Percentiles rank a stretch among this genome's conserved stretches.
Evolutionary conservation across 1,140 invertebrate species (phyloP).

Genomic region (Diuraphis noxia): DNA sequence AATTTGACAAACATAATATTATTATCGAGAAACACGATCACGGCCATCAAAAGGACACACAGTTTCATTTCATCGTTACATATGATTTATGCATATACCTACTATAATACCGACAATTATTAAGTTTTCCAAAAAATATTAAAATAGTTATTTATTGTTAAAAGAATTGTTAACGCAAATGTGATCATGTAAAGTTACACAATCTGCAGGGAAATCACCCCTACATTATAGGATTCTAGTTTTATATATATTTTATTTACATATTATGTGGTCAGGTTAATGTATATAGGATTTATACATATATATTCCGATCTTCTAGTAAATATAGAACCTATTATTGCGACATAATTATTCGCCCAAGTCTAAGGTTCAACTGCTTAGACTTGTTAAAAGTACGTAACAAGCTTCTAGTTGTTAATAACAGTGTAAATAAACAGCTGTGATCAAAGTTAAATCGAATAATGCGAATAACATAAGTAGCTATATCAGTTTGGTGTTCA

Average conservation of each 20-base stretch:
- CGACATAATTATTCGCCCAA: background rate
- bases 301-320: background rate
- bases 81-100: background rate
- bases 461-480: background rate
- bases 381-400: background rate
- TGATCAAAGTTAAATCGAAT: background rate
- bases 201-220: background rate
- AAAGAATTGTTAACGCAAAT: background rate
- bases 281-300: no score
- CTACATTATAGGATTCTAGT: background rate
- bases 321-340: background rate
- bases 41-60: background rate
- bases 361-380: background rate
- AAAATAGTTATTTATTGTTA: background rate
- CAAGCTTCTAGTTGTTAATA: background rate
- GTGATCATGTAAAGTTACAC: background rate
- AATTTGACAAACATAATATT: slow-evolving; percentile 3
- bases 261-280: background rate
- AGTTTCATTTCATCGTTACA: background rate
- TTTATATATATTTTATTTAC: background rate
- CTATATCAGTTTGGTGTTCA: background rate
- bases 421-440: background rate
- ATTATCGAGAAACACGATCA: background rate
- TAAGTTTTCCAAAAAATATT: background rate
- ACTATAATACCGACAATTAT: background rate